phyloP scores from a whole-genome alignment of 2,888 invertebrate genomes.

The Dasysyrphus tricinctus region DNA sequence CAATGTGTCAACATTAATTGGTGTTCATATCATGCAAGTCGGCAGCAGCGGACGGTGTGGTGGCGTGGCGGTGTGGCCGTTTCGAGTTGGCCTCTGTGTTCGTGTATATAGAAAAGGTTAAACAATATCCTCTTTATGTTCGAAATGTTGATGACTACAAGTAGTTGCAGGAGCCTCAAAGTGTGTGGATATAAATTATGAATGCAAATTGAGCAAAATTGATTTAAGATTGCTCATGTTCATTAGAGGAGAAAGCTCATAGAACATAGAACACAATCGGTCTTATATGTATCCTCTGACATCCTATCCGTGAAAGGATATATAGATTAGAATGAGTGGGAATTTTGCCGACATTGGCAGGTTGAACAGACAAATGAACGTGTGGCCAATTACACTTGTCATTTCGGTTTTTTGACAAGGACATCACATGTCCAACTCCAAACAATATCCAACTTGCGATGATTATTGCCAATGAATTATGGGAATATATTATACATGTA shows the following conservation, averaged over 20 bases:
- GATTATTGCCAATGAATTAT: conserved; percentile 66
- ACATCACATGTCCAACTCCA: conserved; percentile 24
- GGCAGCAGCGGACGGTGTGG: background rate
- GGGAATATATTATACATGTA: background rate
- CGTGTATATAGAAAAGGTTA: conserved; percentile 10
- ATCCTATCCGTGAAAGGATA: background rate
- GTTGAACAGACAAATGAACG: conserved; percentile 71
- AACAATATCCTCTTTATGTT: conserved; percentile 49
- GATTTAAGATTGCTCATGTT: conserved; percentile 68
- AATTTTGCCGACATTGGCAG: conserved; percentile 57
- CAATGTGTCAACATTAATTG: conserved; percentile 62
- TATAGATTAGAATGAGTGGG: conserved; percentile 12
- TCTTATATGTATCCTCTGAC: conserved; percentile 20
- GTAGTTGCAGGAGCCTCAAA: conserved; percentile 19
- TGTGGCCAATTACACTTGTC: conserved; percentile 71
- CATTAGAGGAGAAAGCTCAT: conserved; percentile 49
- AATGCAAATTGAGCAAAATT: conserved; percentile 73
- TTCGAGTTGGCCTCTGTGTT: background rate
- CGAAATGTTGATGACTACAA: conserved; percentile 19
- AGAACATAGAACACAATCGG: conserved; percentile 27
- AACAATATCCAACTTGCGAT: conserved; percentile 44
- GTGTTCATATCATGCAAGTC: conserved; percentile 31
- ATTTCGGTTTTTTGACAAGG: conserved; percentile 69
- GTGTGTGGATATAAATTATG: conserved; percentile 57
- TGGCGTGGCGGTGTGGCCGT: too few relatives aligned